These are phyloP conservation scores for Trachymyrmex cornetzi DNA, from an alignment of 1,140 invertebrate genomes.

Conservation along the genomic window DNA sequence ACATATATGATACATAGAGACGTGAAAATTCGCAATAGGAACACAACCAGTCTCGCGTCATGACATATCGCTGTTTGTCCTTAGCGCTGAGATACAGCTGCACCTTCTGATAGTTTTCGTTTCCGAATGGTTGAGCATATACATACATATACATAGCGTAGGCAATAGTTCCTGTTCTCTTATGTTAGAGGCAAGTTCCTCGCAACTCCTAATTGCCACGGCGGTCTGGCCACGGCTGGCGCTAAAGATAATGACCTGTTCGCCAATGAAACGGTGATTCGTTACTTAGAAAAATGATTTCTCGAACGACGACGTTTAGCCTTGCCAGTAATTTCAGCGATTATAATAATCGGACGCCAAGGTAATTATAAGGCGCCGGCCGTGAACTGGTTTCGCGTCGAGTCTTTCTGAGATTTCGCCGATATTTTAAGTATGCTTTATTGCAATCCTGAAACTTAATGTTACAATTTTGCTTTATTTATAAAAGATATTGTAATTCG, in stretches of 20 bases:
- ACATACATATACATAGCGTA: neutral
- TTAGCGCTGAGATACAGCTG: too few species aligned
- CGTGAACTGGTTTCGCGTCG: conserved; percentile 38
- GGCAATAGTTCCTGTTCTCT: conserved; percentile 12
- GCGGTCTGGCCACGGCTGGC: neutral
- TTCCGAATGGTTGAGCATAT: neutral
- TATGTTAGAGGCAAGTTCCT: conserved; percentile 40
- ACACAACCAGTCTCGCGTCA: too few species aligned
- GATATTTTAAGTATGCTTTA: neutral
- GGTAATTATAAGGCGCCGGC: conserved; percentile 43
- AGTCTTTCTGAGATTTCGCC: conserved; percentile 9
- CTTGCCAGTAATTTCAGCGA: conserved; percentile 21
- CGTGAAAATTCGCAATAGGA: too few species aligned
- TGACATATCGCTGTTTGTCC: too few species aligned
- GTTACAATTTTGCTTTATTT: conserved; percentile 19
- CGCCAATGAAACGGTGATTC: conserved; percentile 33
- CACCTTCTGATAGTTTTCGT: neutral
- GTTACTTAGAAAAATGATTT: conserved; percentile 44
- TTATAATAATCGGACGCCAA: conserved; percentile 35
- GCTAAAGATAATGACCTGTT: conserved; percentile 24
- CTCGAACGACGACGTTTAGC: neutral
- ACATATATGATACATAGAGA: too few species aligned
- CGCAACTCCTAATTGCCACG: conserved; percentile 30
- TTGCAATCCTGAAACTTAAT: neutral
- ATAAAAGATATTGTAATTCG: neutral